Percentiles rank a stretch among this genome's conserved stretches.
These are phyloP conservation scores for Paradoxurus hermaphroditus DNA, from an alignment of 2,113 vertebrate genomes.

Conservation along the genomic window DNA sequence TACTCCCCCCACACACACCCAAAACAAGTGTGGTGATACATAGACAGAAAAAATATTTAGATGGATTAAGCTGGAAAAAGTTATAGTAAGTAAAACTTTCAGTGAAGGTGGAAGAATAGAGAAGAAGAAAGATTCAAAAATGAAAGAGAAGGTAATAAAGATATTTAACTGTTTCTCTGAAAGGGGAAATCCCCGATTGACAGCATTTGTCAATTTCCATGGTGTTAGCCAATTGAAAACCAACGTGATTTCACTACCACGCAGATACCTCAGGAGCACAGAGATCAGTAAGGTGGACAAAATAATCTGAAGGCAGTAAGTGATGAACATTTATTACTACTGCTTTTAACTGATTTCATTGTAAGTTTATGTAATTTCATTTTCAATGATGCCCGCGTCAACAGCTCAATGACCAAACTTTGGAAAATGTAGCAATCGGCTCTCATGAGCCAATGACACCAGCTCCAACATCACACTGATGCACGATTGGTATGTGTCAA, in stretches of 20 bases:
- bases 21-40: not conserved
- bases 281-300: not conserved
- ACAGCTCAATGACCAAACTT: not conserved
- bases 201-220: not conserved
- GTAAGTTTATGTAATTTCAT: not conserved
- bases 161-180: not conserved
- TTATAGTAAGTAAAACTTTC: not conserved
- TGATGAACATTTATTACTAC: not conserved
- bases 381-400: not conserved
- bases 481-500: not conserved
- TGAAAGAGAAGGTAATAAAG: not conserved
- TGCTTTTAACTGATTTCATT: not conserved
- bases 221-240: not conserved
- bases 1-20: not conserved
- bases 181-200: not conserved
- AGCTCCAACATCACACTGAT: too few relatives aligned
- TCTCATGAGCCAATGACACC: not conserved
- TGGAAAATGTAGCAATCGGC: not conserved
- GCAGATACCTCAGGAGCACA: not conserved
- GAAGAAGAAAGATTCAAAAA: not conserved
- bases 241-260: too few relatives aligned
- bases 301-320: not conserved
- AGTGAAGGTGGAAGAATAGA: not conserved
- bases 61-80: not conserved
- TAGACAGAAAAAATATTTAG: not conserved